A percentile compares a stretch with the other conserved stretches of the same genome.
phyloP scores from a whole-genome alignment of 2,113 vertebrate genomes.

The Kobus ellipsiprymnus region DNA sequence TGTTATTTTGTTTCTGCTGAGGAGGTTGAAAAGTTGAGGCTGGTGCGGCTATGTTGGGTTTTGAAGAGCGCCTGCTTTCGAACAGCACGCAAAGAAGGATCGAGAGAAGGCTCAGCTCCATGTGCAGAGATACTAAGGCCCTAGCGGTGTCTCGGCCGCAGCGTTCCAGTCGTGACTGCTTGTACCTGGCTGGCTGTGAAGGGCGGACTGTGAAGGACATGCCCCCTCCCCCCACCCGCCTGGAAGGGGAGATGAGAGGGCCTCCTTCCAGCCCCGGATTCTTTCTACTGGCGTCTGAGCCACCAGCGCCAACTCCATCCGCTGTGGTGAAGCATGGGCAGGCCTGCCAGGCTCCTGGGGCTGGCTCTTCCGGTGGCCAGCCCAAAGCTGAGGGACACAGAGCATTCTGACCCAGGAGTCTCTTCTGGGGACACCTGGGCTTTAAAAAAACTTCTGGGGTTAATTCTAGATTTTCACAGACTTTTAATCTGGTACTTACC shows the following conservation, averaged over 20 bases:
- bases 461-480: not conserved
- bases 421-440: not conserved
- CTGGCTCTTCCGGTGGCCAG: not conserved
- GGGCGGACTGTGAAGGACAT: too few relatives aligned
- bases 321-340: not conserved
- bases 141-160: rapidly evolving
- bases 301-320: not conserved
- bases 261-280: not conserved
- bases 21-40: not conserved
- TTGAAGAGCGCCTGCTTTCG: not conserved
- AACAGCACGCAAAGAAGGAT: not conserved
- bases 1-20: not conserved
- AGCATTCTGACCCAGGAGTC: not conserved
- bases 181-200: not conserved
- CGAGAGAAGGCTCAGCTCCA: not conserved
- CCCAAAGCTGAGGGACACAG: not conserved
- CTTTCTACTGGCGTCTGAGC: not conserved
- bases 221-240: not conserved
- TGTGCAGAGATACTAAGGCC: not conserved
- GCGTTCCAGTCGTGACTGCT: rapidly evolving
- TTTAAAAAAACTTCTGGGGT: not conserved
- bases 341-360: not conserved
- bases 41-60: not conserved
- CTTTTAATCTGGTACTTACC: not conserved
- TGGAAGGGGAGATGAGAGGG: not conserved